Evolutionary conservation across 35 echinoderm and acorn worm species (phyloP).

Genomic region (Apostichopus californicus): DNA sequence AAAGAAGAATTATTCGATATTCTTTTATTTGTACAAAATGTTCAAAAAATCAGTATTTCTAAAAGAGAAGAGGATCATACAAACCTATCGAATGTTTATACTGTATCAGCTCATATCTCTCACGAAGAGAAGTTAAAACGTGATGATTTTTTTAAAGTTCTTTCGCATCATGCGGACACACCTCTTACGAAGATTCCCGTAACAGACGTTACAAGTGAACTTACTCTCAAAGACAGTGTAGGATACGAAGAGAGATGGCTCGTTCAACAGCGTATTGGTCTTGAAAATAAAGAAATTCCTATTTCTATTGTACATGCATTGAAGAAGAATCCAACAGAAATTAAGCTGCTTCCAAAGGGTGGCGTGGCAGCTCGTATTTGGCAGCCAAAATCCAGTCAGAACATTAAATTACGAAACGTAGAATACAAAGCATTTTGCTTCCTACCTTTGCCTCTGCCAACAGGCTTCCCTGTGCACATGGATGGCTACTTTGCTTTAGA

Average conservation of each 20-base stretch:
- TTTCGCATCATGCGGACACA: not conserved
- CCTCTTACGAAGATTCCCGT: slow-evolving; percentile 4
- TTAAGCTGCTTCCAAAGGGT: slow-evolving; percentile 55
- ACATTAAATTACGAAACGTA: not conserved
- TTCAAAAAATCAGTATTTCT: slow-evolving; percentile 30
- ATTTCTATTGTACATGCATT: not conserved
- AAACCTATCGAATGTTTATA: not conserved
- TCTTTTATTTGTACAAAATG: slow-evolving; percentile 42
- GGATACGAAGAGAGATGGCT: slow-evolving; percentile 38
- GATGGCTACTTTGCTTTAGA: slow-evolving; percentile 90
- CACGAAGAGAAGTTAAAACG: not conserved
- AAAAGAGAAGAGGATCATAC: not conserved
- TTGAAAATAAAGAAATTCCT: slow-evolving; percentile 39
- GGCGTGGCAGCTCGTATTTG: slow-evolving; percentile 37
- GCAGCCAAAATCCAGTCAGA: not conserved
- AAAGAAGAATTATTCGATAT: slow-evolving; percentile 45
- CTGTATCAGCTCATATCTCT: not conserved
- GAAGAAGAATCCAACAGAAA: not conserved
- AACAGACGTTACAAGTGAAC: not conserved
- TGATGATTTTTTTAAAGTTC: not conserved
- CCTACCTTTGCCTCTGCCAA: slow-evolving; percentile 77
- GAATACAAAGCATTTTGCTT: slow-evolving; percentile 71
- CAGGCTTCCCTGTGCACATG: slow-evolving; percentile 72
- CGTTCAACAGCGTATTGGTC: slow-evolving; percentile 24
- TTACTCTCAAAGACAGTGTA: slow-evolving; percentile 10